Conservation (phyloP, 1,140 invertebrate species). For the Chrysomallon squamiferum region DNA sequence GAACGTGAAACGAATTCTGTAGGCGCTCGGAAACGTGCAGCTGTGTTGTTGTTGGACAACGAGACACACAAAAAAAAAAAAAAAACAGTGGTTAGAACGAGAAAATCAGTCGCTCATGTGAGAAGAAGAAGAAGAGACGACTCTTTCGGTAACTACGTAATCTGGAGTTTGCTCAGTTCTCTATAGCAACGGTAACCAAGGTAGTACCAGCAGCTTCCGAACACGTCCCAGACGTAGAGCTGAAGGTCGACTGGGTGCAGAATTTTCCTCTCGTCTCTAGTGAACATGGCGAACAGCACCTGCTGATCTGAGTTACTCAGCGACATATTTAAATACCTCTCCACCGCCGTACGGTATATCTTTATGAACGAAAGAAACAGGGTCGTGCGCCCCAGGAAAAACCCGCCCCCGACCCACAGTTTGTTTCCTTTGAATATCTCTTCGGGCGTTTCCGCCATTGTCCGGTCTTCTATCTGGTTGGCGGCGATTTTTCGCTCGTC, state of each 20-base stretch:
- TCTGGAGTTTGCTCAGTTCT: no score
- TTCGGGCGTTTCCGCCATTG: not conserved
- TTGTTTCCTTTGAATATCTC: constrained; percentile 21
- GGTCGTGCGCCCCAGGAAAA: constrained; percentile 13
- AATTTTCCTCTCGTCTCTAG: constrained; percentile 10
- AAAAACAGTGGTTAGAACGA: no score
- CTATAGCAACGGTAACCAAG: constrained; percentile 20
- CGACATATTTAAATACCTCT: constrained; percentile 18
- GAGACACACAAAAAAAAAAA: no score
- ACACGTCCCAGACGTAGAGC: constrained; percentile 3
- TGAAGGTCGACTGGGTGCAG: constrained; percentile 32
- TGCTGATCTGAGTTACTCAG: constrained; percentile 44
- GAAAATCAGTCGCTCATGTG: no score
- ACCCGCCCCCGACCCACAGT: constrained; percentile 26
- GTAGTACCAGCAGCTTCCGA: constrained; percentile 26
- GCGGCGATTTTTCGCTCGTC: not conserved
- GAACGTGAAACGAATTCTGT: no score
- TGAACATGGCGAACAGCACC: constrained; percentile 34
- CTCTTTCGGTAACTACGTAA: no score
- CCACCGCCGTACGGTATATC: constrained; percentile 18
- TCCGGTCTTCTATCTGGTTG: not conserved
- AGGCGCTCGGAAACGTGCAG: no score
- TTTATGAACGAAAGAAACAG: constrained; percentile 14
- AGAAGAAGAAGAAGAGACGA: no score
- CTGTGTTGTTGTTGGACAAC: no score